Conservation (phyloP, 2,113 vertebrate species). For the Odobenus rosmarus region DNA sequence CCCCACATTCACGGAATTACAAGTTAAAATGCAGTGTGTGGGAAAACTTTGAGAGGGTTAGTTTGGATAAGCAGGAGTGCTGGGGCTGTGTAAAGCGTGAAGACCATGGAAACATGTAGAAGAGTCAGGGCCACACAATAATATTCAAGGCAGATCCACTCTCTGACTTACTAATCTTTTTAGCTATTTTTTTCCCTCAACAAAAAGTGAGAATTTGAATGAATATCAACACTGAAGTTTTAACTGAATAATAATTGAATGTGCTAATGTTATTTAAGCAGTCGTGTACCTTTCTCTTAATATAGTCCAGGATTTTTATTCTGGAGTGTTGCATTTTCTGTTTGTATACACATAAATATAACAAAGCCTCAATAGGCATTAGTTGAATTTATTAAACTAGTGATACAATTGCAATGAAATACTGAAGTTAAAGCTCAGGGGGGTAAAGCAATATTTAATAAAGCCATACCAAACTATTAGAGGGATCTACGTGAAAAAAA, state of each 20-base stretch:
- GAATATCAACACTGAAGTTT: neutral
- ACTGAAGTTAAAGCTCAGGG: neutral
- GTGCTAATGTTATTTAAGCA: neutral
- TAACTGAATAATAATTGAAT: neutral
- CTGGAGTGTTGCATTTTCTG: slow-evolving; percentile 23
- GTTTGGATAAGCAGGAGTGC: neutral
- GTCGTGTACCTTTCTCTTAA: neutral
- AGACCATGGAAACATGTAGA: fast-evolving
- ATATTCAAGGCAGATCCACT: too few relatives aligned
- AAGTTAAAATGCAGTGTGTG: neutral
- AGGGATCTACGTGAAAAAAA: neutral
- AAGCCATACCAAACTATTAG: neutral
- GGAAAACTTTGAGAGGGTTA: neutral
- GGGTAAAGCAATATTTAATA: neutral
- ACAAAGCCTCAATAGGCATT: neutral
- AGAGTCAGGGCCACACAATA: neutral
- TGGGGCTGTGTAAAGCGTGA: fast-evolving
- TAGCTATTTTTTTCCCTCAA: neutral
- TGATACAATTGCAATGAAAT: slow-evolving; percentile 6
- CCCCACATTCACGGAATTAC: neutral
- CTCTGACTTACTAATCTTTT: neutral
- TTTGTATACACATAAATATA: neutral
- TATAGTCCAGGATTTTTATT: neutral
- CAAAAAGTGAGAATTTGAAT: neutral
- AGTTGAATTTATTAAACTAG: neutral